These are phyloP conservation scores for Ceryle rudis DNA, from an alignment of 2,797 vertebrate species.

Conservation along the genomic window DNA sequence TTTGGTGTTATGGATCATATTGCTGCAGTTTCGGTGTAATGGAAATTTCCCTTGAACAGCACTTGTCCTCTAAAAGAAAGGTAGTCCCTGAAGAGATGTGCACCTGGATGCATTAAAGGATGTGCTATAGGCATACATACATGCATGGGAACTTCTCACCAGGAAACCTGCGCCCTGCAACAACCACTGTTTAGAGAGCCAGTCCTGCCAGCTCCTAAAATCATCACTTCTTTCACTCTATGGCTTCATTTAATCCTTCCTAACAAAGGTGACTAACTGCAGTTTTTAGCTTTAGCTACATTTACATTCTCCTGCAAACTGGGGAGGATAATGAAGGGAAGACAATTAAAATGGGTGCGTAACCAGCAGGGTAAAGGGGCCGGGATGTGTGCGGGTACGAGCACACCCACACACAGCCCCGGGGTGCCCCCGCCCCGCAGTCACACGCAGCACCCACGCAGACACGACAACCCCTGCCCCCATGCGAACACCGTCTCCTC, in stretches of 20 bases:
- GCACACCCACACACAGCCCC: background rate
- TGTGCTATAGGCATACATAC: background rate
- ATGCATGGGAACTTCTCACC: background rate
- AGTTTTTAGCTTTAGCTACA: background rate
- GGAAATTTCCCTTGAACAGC: background rate
- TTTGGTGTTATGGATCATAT: background rate
- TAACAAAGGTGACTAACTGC: background rate
- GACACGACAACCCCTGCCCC: rapidly evolving
- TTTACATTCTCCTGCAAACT: background rate
- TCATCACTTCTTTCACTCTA: background rate
- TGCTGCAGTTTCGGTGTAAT: background rate
- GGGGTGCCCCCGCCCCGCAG: background rate
- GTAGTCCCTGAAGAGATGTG: background rate
- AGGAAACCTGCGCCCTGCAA: rapidly evolving
- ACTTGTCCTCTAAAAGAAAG: background rate
- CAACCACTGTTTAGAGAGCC: rapidly evolving
- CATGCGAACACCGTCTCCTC: rapidly evolving
- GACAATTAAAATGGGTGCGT: rapidly evolving
- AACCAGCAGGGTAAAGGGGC: rapidly evolving
- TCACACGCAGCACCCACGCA: rapidly evolving
- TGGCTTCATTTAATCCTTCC: background rate
- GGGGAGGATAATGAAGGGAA: background rate
- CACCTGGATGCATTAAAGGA: background rate
- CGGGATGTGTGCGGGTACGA: rapidly evolving
- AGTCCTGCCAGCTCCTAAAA: background rate